Evolutionary conservation across 2,113 vertebrate species (phyloP), one percentile per base, ranked within the genome.

Genomic region (Scophthalmus maximus): DNA sequence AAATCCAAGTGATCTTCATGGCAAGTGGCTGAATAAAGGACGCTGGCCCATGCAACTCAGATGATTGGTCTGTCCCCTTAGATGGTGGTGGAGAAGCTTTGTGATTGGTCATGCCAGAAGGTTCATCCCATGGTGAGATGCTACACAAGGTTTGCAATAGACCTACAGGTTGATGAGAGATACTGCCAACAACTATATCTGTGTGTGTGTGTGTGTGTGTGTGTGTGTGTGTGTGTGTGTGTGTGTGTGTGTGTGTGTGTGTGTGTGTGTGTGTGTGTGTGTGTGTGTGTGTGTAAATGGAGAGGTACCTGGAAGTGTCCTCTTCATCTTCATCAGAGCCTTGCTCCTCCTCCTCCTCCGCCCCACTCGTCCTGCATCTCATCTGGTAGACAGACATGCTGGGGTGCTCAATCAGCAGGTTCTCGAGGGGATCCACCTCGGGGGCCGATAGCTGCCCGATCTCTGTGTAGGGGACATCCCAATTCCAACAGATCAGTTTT

Each of bases 341-440:
- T 0, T 11, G 26, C n/a, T 90, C 88, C 44, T 85, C 83, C 11
- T 84, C 85, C 9, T 87, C 89, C 29, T 86, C 87, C 1, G 32
- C 40, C 10, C 71, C 78, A 1, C 26, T 60, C 34, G 68, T 51
- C 61, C 57, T 22, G 32, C 36, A 3, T 44, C 71, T 84, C 68
- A 87, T 89, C 79, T 93, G 90, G 74, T 94, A 94, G 9, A 94
- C 90, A 0, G 93, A 94, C 93, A 92, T 93, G 85, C 93, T 93
- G 60, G 94, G 92, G 57, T 93, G 94, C 67, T 93, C 93, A 2
- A 93, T 93, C 79, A 94, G 83, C 66, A 93, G 86, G 83, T 94
- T 90, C 88, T 93, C 92, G 1, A 93, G 82, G 8, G 88, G 85
- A 58, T 87, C 83, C 9, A 17, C 67, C 22, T 87, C 73, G 6